Base-by-base conservation (phyloP, 53 echinoderm and acorn worm genomes). In the Patiria pectinifera region DNA sequence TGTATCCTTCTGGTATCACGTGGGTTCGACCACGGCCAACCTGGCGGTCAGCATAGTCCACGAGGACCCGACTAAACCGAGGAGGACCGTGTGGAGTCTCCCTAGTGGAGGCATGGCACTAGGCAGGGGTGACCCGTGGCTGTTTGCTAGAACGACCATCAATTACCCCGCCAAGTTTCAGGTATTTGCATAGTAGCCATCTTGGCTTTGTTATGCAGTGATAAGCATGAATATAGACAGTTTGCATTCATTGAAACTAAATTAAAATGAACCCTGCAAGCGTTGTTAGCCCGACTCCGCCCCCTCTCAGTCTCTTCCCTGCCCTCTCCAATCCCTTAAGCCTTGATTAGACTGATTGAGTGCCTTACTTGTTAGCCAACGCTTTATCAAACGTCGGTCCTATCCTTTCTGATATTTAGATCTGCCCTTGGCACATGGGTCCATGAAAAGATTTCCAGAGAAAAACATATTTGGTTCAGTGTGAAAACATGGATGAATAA, bases 1-100 rank as follows among this genome's bases (percentile, higher is more conserved):
- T 22, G 24, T 90, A 44, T 80, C 90, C 18, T 90, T 90, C 80
- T 90, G 90, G 90, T 90, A 90, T 22, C 90, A 90, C 49, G 48
- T 90, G 43, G 90, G 90, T 61, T 80, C 90, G 6, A 48, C 4
- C 23, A n/a, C 23, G 7, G 90, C 81, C 12, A 90, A 90, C 63
- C 90, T 90, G 46, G 80, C 80, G 2, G 90, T 90, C 18, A 62
- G 61, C n/a, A 79, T 90, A 62, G 69, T 90, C 15, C 90, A 90
- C 25, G 90, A 90, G 22, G 90, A 90, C 14, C 62, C n/a, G 46
- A 45, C 48, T 18, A 90, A 90, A 22, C 90, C 81, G 10, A 63
- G 43, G 4, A 66, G 24, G 45, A 63, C 46, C n/a, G 46, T 90
- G 1, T 90, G 90, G 90, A 43, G 46, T 3, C 46, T 69, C 5